phyloP scores from a whole-genome alignment of 2,113 vertebrate species.

The Heteronetta atricapilla region DNA sequence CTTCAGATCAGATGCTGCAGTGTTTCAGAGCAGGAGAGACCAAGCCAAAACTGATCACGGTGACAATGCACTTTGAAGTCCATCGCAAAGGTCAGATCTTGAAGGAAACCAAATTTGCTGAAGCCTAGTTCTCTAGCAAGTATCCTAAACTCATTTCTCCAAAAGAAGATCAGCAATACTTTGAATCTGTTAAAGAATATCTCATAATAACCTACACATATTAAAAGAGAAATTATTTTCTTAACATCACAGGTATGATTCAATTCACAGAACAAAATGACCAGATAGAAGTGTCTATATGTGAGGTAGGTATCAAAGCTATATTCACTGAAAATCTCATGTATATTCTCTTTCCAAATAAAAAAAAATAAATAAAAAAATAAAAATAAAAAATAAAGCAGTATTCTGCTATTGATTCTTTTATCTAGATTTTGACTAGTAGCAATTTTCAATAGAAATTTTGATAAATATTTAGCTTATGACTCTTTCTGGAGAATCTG shows the following conservation, averaged over 20 bases:
- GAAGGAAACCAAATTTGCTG: neutral
- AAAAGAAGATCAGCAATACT: neutral
- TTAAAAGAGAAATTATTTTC: neutral
- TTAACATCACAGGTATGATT: neutral
- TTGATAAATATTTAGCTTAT: neutral
- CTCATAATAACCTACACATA: neutral
- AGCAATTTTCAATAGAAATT: neutral
- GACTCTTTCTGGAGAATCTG: neutral
- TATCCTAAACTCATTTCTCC: neutral
- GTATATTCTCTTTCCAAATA: neutral
- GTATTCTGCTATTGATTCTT: neutral
- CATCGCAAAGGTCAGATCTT: neutral
- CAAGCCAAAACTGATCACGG: accelerated
- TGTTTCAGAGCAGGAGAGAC: neutral
- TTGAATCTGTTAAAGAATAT: neutral
- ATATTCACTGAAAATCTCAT: neutral
- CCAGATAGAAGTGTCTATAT: neutral
- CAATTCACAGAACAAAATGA: neutral
- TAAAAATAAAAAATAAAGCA: neutral
- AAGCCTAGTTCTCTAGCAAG: neutral
- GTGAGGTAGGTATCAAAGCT: neutral
- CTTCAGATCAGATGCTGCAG: neutral
- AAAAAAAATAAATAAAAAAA: neutral
- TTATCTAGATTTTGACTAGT: neutral
- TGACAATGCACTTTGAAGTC: neutral